phyloP scores from a whole-genome alignment of 2,888 invertebrate genomes.

The Cheilosia grossa region DNA sequence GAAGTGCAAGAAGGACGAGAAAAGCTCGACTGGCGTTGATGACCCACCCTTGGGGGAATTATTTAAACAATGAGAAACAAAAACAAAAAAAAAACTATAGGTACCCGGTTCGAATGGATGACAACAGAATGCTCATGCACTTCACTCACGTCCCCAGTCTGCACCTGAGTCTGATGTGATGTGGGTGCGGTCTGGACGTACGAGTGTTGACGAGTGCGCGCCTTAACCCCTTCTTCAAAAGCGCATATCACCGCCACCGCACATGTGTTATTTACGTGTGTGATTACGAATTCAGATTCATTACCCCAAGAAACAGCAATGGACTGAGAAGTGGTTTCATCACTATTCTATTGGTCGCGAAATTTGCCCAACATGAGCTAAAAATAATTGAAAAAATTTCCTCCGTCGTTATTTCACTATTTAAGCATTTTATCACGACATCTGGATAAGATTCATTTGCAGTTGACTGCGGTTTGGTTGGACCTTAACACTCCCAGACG shows the following conservation, averaged over 20 bases:
- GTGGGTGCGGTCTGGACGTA: not conserved
- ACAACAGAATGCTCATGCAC: conserved; percentile 30
- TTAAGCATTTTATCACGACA: no score
- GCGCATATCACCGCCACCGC: conserved; percentile 7
- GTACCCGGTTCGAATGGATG: conserved; percentile 9
- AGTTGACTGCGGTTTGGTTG: no score
- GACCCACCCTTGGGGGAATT: conserved; percentile 47
- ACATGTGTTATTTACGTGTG: conserved; percentile 50
- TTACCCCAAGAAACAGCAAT: not conserved
- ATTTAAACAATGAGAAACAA: not conserved
- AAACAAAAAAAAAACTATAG: not conserved
- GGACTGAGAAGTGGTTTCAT: not conserved
- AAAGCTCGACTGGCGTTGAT: conserved; percentile 25
- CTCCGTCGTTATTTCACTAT: no score
- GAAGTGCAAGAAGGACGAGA: conserved; percentile 17
- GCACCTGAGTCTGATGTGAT: conserved; percentile 27
- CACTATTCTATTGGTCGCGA: not conserved
- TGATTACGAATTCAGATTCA: conserved; percentile 48
- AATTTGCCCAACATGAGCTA: not conserved
- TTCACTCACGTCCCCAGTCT: conserved; percentile 35
- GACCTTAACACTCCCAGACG: not conserved
- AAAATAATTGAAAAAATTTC: not conserved
- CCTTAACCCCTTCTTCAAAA: conserved; percentile 8
- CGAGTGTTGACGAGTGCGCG: not conserved
- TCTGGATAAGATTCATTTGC: no score